Conservation (phyloP, 2,888 invertebrate species). For the Lobophora halterata region DNA sequence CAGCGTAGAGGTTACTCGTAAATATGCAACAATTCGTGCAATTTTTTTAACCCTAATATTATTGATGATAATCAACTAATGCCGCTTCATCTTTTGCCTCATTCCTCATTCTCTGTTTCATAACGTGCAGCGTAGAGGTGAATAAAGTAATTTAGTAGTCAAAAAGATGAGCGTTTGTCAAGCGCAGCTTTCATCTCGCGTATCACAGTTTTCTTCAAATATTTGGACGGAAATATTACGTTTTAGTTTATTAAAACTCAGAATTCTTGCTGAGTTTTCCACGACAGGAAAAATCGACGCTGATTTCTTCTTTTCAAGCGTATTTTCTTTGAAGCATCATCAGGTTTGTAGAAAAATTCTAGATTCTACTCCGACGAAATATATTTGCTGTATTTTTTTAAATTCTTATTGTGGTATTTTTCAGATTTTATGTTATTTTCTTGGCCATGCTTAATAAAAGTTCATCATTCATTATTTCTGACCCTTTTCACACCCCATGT, state of each 20-base stretch:
- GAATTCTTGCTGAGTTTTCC: neutral
- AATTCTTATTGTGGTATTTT: too few species aligned
- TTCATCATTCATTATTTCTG: too few species aligned
- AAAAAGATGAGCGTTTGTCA: conserved; percentile 53
- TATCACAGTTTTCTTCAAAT: conserved; percentile 17
- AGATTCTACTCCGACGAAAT: too few species aligned
- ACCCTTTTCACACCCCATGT: too few species aligned
- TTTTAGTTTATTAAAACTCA: conserved; percentile 10
- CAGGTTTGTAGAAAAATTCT: too few species aligned
- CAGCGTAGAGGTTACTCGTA: too few species aligned
- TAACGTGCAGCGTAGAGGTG: conserved; percentile 39
- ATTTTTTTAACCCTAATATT: too few species aligned
- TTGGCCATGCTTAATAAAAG: too few species aligned
- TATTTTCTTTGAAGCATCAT: neutral
- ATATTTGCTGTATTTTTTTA: too few species aligned
- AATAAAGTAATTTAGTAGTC: conserved; percentile 60
- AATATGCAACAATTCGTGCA: too few species aligned
- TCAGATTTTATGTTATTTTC: too few species aligned
- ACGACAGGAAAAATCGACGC: neutral
- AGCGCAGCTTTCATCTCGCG: conserved; percentile 35
- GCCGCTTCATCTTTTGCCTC: conserved; percentile 21
- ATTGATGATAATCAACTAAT: neutral
- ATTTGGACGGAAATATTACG: conserved; percentile 19
- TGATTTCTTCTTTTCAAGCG: conserved; percentile 1
- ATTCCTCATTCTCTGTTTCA: conserved; percentile 32